Evolutionary conservation across 2,113 vertebrate species (phyloP).

Genomic region (Actenoides lindsayi): DNA sequence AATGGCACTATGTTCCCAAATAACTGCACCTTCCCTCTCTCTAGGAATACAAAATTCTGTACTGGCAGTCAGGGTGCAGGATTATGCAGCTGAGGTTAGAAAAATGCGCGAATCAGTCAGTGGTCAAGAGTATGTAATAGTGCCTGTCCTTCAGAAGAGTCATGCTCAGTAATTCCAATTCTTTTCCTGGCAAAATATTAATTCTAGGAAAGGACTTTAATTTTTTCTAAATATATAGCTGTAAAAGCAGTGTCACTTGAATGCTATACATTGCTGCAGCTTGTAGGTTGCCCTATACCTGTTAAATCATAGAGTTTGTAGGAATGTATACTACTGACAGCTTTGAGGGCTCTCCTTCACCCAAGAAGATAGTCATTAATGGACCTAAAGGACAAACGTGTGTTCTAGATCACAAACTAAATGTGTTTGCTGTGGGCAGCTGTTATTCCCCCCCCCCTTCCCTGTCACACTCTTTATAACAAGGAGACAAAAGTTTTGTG

Average conservation of each 20-base stretch:
- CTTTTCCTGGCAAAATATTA: background rate
- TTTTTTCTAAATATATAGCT: background rate
- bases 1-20: background rate
- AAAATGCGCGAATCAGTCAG: background rate
- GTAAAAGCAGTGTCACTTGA: background rate
- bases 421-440: background rate
- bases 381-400: background rate
- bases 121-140: background rate
- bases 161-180: background rate
- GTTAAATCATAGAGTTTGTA: background rate
- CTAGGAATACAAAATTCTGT: background rate
- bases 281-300: background rate
- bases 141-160: background rate
- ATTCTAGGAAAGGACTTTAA: background rate
- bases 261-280: background rate
- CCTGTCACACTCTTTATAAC: too few species aligned
- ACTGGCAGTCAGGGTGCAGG: background rate
- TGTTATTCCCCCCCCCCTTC: too few species aligned
- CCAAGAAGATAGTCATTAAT: background rate
- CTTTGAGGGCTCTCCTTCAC: background rate
- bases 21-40: background rate
- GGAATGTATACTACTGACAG: background rate
- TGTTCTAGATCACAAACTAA: background rate
- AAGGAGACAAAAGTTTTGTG: too few species aligned
- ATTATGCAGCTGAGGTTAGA: background rate